Conservation (phyloP, 2,113 vertebrate genomes). For the Ceyx melanurus region DNA sequence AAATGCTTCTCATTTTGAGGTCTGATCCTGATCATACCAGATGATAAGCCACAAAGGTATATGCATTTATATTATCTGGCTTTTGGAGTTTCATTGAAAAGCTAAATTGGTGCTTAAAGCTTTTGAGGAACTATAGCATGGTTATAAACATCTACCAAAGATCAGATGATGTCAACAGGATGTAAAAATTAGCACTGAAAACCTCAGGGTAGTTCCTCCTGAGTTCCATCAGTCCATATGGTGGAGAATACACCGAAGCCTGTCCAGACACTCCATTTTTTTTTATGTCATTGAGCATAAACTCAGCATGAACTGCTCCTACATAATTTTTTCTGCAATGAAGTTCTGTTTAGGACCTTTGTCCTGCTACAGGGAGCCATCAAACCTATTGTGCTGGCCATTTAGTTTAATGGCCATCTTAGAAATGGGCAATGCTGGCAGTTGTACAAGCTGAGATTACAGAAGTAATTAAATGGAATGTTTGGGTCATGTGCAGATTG, state of each 20-base stretch:
- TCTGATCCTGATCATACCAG: neutral
- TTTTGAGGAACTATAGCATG: neutral
- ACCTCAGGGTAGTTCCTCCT: neutral
- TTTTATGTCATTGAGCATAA: neutral
- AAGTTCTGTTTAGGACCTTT: neutral
- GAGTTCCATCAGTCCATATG: rapidly evolving
- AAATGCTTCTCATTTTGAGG: neutral
- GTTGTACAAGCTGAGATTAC: neutral
- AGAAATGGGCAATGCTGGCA: neutral
- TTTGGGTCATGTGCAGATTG: neutral
- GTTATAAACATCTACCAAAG: neutral
- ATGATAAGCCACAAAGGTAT: neutral
- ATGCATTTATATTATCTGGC: neutral
- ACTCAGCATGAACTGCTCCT: neutral
- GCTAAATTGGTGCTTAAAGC: neutral
- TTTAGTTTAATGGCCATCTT: neutral
- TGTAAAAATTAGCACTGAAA: neutral
- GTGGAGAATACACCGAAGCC: neutral
- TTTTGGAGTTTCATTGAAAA: neutral
- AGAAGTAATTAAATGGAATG: neutral
- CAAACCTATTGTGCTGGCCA: neutral
- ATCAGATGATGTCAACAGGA: neutral
- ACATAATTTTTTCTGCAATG: neutral
- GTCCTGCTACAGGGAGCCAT: neutral
- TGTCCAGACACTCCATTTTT: neutral